Evolutionary conservation across 2,113 vertebrate genomes (phyloP), one percentile per base, ranked within the genome.

Genomic region (Ptychochromis oligacanthus): DNA sequence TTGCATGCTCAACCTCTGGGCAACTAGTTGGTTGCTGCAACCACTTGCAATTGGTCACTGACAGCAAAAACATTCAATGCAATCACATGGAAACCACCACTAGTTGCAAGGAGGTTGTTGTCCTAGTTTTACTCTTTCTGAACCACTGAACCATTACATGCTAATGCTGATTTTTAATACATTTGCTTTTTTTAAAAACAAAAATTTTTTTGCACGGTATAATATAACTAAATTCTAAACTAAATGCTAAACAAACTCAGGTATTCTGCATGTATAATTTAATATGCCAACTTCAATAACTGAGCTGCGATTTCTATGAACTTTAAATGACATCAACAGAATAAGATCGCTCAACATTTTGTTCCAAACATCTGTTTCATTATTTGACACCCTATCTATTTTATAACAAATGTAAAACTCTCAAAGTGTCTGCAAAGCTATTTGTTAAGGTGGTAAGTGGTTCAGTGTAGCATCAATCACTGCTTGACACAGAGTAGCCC

Each of bases 401-500:
- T 59, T 46, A 40, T 20, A 49, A 38, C 24, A 57, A 22, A 40
- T 56, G 54, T 1, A 52, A 24, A 65, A 62, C 72, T 75, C 13
- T 49, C 28, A 38, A 28, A 60, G 56, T 28, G 56, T 58, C n/a
- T 77, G 31, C 9, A 59, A 22, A 82, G 61, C 26, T 62, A 20
- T 78, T 78, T 79, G 61, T 13, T 81, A 24, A 84, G 17, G 2
- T 31, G 6, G 13, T 56, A 77, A 74, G 6, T 81, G 40, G 34
- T 70, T 46, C 34, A 60, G 38, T 59, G 78, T 46, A 82, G 40
- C 28, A 75, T 83, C 61, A 43, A 77, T 89, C 79, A 61, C 18
- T 43, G 8, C 22, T 60, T 61, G 74, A 88, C 70, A 65, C 57
- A 36, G 34, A 79, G 59, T 17, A 52, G 43, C 52, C 52, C 43